Conservation (phyloP, 2,888 invertebrate genomes). For the Agriotes lineatus region DNA sequence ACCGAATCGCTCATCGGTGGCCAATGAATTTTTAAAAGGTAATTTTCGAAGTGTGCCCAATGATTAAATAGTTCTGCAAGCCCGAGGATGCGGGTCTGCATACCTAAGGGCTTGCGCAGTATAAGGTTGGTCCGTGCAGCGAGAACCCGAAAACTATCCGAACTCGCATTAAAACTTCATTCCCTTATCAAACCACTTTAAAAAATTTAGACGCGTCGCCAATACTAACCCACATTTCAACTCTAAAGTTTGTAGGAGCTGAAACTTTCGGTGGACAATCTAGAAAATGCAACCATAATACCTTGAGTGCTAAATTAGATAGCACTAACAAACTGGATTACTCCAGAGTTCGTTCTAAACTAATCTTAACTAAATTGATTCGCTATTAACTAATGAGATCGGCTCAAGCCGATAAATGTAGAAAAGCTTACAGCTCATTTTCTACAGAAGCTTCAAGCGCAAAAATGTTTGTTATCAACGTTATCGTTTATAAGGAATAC, state of each 20-base stretch:
- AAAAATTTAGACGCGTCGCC: not conserved
- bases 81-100: not conserved
- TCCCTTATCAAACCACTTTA: not conserved
- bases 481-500: too few relatives aligned
- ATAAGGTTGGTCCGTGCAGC: not conserved
- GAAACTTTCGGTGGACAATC: not conserved
- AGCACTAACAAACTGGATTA: too few relatives aligned
- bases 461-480: too few relatives aligned
- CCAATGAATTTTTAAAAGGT: conserved; percentile 35
- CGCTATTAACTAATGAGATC: too few relatives aligned
- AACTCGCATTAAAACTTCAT: conserved; percentile 10
- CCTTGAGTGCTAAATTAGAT: too few relatives aligned
- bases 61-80: conserved; percentile 29
- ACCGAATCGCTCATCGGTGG: conserved; percentile 35
- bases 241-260: not conserved
- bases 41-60: conserved; percentile 33
- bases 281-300: too few relatives aligned
- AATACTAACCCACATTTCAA: not conserved
- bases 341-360: too few relatives aligned
- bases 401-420: too few relatives aligned
- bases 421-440: too few relatives aligned
- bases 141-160: not conserved
- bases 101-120: not conserved
- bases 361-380: too few relatives aligned
- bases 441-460: too few relatives aligned